Base-by-base conservation (phyloP, 2,797 vertebrate species). In the Alauda arvensis region DNA sequence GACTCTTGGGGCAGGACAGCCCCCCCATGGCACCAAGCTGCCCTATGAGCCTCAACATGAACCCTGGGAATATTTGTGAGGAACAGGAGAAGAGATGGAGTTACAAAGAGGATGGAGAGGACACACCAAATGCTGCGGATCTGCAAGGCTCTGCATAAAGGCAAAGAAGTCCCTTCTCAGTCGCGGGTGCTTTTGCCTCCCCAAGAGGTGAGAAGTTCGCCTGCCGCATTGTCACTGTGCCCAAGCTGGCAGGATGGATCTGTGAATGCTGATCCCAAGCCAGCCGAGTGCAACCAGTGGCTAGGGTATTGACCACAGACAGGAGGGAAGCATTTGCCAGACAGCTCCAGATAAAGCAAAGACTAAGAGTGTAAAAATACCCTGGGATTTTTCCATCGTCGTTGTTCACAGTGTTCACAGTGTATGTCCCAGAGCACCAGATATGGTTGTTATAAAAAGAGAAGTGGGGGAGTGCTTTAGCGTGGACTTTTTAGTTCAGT, bases 371-470 rank as follows among this genome's bases (percentile, higher is more conserved):
- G 91, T 94, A 95, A 94, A 95, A 95, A 95, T 95, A 95, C 91
- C 75, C 81, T 91, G 92, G 94, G 94, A 93, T 95, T 95, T 95
- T 95, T 95, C 94, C 94, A 95, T 93, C 87, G 3, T 51, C 3
- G 80, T 78, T 34, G 71, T 56, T 95, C 75, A 37, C 37, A 37
- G 37, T 37, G 37, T 37, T 37, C 37, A 46, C 31, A 40, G 91
- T 90, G 87, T 93, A 67, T 39, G 13, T 94, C 89, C 92, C 89
- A 89, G 92, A 94, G 93, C 89, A 93, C 75, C 89, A 95, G 94
- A 92, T 93, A 94, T 1, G 93, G 89, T 87, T 93, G 94, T 95
- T 95, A 95, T 94, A 95, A 95, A 95, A 95, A 95, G 94, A 94
- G 89, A 93, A 95, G 93, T 95, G 94, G 94, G 93, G 94, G 94